These are phyloP conservation scores for Thripadectes ignobilis DNA, from an alignment of 2,797 vertebrate species.

Conservation along the genomic window DNA sequence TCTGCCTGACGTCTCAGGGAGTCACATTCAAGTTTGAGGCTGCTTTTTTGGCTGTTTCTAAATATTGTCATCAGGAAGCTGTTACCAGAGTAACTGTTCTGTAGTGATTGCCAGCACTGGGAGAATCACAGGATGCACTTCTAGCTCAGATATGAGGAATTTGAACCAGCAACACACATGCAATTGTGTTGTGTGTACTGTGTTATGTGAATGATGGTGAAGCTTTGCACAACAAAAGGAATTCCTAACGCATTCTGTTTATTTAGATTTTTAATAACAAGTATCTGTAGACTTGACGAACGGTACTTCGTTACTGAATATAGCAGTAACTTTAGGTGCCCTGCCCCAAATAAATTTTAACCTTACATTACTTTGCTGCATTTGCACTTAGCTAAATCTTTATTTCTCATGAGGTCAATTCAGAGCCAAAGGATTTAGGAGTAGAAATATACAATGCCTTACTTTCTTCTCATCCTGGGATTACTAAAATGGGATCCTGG, in stretches of 20 bases:
- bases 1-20: background rate
- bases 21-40: background rate
- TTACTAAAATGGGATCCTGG: too few species aligned
- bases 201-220: background rate
- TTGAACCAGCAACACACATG: rapidly evolving
- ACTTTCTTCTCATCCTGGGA: background rate
- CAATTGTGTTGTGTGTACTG: background rate
- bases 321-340: background rate
- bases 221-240: background rate
- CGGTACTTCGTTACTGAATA: background rate
- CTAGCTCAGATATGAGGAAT: background rate
- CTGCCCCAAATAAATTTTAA: background rate
- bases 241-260: background rate
- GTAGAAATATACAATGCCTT: background rate
- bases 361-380: background rate
- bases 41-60: background rate
- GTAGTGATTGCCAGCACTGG: background rate
- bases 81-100: background rate
- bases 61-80: background rate
- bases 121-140: background rate
- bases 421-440: background rate
- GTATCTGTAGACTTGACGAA: background rate
- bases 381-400: background rate
- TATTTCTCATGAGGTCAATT: background rate
- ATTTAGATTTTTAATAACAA: background rate